phyloP scores from a whole-genome alignment of 53 echinoderm and acorn worm species.

The Henricia sp. region DNA sequence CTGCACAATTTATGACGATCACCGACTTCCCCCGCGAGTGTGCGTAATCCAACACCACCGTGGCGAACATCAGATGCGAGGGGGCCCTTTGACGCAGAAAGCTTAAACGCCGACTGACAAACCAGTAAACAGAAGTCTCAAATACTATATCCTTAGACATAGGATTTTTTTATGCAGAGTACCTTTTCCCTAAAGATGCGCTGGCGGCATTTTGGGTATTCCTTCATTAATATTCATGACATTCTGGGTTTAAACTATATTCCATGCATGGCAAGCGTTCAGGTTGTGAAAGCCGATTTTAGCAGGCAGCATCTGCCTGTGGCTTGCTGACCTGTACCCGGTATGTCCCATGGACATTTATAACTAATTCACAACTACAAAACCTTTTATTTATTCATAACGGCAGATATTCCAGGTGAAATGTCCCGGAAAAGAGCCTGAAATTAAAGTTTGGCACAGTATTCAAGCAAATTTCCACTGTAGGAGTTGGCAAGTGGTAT shows the following conservation, averaged over 20 bases:
- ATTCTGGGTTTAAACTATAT: conserved; percentile 48
- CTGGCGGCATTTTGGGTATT: background rate
- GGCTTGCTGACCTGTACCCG: no score
- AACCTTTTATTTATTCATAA: no score
- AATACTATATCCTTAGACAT: background rate
- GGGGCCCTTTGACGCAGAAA: conserved; percentile 29
- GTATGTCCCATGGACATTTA: background rate
- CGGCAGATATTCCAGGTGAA: no score
- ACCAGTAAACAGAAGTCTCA: background rate
- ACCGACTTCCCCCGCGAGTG: conserved; percentile 6
- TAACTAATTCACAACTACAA: background rate
- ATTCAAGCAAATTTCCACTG: no score
- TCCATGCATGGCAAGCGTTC: no score
- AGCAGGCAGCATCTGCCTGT: no score
- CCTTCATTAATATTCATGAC: conserved; percentile 52
- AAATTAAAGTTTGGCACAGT: no score
- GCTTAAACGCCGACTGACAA: background rate
- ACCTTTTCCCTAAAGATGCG: background rate
- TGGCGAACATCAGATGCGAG: conserved; percentile 32
- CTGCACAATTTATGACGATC: conserved; percentile 19
- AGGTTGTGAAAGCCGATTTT: no score
- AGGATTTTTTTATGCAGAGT: background rate
- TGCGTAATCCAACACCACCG: conserved; percentile 29
- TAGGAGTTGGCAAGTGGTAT: no score
- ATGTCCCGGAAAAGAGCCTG: no score